Percentiles rank a stretch among this genome's conserved stretches.
Conservation (phyloP, 1,140 invertebrate species). For the Triops longicaudatus region DNA sequence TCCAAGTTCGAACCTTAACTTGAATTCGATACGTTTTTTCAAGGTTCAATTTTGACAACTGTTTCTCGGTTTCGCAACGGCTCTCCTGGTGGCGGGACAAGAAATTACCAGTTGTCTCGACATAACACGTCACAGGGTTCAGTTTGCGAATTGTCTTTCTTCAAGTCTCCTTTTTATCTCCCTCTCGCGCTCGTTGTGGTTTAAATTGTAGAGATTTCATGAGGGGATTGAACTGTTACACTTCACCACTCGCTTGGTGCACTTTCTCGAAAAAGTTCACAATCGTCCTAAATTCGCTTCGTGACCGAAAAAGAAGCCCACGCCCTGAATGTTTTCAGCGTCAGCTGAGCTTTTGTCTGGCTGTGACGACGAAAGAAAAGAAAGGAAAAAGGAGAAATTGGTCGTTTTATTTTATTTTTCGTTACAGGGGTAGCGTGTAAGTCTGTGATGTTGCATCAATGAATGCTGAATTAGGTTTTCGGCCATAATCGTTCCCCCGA, state of each 20-base stretch:
- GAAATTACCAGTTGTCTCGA: too few relatives aligned
- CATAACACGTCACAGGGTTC: too few relatives aligned
- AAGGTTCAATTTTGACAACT: too few relatives aligned
- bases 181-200: not conserved
- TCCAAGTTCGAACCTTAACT: too few relatives aligned
- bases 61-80: too few relatives aligned
- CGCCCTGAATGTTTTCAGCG: not conserved
- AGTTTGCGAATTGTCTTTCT: too few relatives aligned
- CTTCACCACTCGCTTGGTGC: constrained; percentile 1
- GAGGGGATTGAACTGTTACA: constrained; percentile 1
- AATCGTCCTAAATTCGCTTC: not conserved
- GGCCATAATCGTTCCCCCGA: not conserved
- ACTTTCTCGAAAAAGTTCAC: not conserved
- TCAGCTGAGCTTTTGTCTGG: constrained; percentile 14
- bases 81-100: too few relatives aligned
- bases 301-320: not conserved
- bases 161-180: not conserved
- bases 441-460: not conserved
- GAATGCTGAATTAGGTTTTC: not conserved
- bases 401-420: not conserved
- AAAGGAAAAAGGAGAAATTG: not conserved
- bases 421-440: not conserved
- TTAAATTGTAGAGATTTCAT: not conserved
- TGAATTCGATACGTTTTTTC: too few relatives aligned
- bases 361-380: not conserved